These are phyloP conservation scores for Heliconius himera DNA, from an alignment of 1,140 invertebrate genomes.

Conservation along the genomic window DNA sequence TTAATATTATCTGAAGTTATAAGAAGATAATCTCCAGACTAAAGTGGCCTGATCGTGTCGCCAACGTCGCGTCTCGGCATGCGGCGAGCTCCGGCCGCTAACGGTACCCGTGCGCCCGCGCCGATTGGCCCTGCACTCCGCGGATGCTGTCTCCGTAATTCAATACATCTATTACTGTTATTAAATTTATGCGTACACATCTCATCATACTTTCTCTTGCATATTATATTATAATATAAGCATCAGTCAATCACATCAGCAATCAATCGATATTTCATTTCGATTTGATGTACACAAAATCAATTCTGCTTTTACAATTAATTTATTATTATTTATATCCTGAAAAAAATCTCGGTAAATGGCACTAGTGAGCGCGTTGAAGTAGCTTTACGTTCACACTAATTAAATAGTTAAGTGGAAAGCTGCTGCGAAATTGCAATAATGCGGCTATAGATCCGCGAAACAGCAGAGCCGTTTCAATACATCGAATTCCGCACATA, in stretches of 20 bases:
- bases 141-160: constrained; percentile 65
- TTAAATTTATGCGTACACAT: constrained; percentile 69
- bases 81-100: constrained; percentile 54
- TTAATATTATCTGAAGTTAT: constrained; percentile 54
- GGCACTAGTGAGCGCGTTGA: constrained; percentile 30
- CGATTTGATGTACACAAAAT: not conserved
- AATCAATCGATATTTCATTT: constrained; percentile 25
- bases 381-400: constrained; percentile 32
- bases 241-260: constrained; percentile 65
- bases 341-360: not conserved
- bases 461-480: constrained; percentile 55
- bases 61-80: constrained; percentile 39
- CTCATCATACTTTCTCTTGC: constrained; percentile 72
- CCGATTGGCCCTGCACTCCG: constrained; percentile 62
- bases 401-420: constrained; percentile 54
- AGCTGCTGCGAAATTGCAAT: constrained; percentile 57
- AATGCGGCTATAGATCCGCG: constrained; percentile 57
- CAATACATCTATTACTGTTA: constrained; percentile 76
- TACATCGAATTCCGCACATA: constrained; percentile 60
- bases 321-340: not conserved
- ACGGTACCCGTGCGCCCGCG: constrained; percentile 62
- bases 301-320: not conserved
- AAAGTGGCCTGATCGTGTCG: constrained; percentile 51
- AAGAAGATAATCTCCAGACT: constrained; percentile 61
- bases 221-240: constrained; percentile 62